Evolutionary conservation across 2,888 invertebrate species (phyloP), one percentile per base, ranked within the genome.

Genomic region (Sarcophaga subvicina): DNA sequence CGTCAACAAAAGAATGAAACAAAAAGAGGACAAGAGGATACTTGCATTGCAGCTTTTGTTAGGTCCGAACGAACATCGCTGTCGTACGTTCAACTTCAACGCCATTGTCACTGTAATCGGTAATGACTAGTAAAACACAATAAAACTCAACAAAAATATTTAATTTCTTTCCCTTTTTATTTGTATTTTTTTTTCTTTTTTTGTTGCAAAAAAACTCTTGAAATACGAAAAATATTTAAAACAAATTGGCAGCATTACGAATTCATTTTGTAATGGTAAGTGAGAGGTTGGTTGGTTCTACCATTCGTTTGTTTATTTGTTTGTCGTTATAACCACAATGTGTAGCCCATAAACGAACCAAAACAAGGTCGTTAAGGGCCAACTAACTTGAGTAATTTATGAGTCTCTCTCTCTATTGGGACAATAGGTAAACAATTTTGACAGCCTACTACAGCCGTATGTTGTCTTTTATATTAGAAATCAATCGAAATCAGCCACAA

Each of bases 351-450:
- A 66, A 27, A 6, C 27, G 12, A 25, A n/a, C 66, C 72, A 80
- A 37, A 37, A 79, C 80, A 88, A 91, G 92, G 92, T 92, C 92
- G 91, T 92, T 91, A 90, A 90, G 92, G 92, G 91, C 91, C 91
- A 91, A 90, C 87, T 88, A 89, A 91, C 89, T 90, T 90, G 84
- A 88, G 89, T 91, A 88, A 91, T 91, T 92, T 91, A 92, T 92
- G 92, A 78, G 12, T 49, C 20, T 82, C 2, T 37, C 37, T 37
- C 8, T 37, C 22, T 71, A 67, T 78, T 63, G 25, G 63, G 77
- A 67, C 71, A 80, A 49, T 37, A 37, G 60, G 70, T 69, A 49
- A 83, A 73, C 70, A 84, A 83, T 71, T 79, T 73, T 72, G 73
- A 47, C 73, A 83, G 80, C 70, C 27, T 8, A 63, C 37, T 45